Percentiles rank a stretch among this genome's conserved stretches.
phyloP scores from a whole-genome alignment of 2,888 invertebrate genomes.

The Agonum fuliginosum region DNA sequence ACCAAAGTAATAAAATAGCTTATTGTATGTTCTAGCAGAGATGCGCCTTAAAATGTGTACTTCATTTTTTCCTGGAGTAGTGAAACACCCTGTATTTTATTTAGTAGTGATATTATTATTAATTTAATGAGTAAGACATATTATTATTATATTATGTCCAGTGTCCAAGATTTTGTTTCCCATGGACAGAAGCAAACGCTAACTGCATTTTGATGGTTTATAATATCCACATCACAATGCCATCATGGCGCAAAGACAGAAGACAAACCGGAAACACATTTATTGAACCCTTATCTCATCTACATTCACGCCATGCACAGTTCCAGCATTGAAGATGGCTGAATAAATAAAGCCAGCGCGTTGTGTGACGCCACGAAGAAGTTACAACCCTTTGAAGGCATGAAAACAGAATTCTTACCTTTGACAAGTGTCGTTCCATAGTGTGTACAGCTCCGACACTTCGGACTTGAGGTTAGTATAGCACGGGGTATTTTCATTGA shows the following conservation, averaged over 20 bases:
- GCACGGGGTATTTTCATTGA: slow-evolving; percentile 71
- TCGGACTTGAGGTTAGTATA: slow-evolving; percentile 78
- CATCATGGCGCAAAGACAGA: slow-evolving; percentile 5
- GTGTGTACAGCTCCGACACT: slow-evolving; percentile 79
- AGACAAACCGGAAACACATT: slow-evolving; percentile 44
- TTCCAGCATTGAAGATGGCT: slow-evolving; percentile 35
- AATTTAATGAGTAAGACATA: too few species aligned
- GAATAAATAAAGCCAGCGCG: slow-evolving; percentile 27
- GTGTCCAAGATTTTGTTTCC: background rate
- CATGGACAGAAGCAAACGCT: too few species aligned
- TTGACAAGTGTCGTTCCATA: slow-evolving; percentile 83
- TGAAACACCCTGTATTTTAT: too few species aligned
- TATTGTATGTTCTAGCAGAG: too few species aligned
- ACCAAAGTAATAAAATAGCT: too few species aligned
- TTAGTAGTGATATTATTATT: too few species aligned
- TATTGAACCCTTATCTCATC: slow-evolving; percentile 44
- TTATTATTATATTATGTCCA: too few species aligned
- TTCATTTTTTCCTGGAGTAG: too few species aligned
- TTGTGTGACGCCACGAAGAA: background rate
- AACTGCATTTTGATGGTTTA: background rate
- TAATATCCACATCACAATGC: slow-evolving; percentile 7
- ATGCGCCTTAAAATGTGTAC: too few species aligned
- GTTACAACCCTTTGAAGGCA: background rate
- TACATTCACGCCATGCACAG: slow-evolving; percentile 26
- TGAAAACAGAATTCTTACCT: slow-evolving; percentile 73